Evolutionary conservation across 1,140 invertebrate genomes (phyloP).

Genomic region (Lepidurus arcticus): DNA sequence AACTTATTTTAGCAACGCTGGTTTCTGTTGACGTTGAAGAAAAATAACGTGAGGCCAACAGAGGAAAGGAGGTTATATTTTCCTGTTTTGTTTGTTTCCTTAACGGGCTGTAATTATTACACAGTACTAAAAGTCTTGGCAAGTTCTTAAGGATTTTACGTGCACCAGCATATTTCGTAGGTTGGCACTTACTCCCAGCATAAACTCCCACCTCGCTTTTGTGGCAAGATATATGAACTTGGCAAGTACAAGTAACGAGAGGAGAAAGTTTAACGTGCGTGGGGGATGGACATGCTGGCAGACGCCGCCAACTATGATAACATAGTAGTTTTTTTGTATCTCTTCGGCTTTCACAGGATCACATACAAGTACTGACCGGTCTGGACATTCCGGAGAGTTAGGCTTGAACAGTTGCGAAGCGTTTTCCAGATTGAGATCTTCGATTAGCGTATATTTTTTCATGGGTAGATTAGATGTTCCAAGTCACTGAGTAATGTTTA

Average conservation of each 20-base stretch:
- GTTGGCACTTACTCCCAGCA: neutral
- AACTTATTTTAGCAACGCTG: neutral
- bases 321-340: neutral
- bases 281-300: neutral
- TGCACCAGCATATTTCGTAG: neutral
- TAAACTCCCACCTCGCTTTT: neutral
- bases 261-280: neutral
- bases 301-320: slow-evolving; percentile 7
- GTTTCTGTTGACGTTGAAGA: neutral
- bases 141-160: neutral
- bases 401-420: too few relatives aligned
- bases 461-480: too few relatives aligned
- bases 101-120: neutral
- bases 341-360: neutral
- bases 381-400: neutral
- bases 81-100: neutral
- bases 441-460: too few relatives aligned
- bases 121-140: neutral
- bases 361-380: neutral
- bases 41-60: neutral
- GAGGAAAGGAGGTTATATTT: neutral
- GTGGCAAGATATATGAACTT: neutral
- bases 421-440: too few relatives aligned
- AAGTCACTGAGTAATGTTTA: too few relatives aligned
- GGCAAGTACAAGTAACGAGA: neutral